Evolutionary conservation across 1,140 invertebrate genomes (phyloP).

Genomic region (Hylaeus volcanicus): DNA sequence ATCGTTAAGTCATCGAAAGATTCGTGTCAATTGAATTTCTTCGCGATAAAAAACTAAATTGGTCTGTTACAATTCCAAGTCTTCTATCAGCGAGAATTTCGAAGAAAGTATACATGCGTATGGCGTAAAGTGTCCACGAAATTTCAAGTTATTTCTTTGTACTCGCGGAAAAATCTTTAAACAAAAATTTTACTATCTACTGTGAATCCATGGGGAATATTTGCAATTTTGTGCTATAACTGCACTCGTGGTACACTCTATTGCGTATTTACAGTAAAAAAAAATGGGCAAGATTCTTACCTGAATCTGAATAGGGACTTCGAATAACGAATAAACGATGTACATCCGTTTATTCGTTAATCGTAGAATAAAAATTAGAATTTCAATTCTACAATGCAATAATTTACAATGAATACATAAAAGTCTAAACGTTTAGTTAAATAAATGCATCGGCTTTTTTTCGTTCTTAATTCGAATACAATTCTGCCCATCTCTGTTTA

Average conservation of each 20-base stretch:
- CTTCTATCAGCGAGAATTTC: not conserved
- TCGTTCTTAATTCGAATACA: too few relatives aligned
- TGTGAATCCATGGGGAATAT: not conserved
- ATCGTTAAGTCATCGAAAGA: not conserved
- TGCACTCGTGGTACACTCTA: not conserved
- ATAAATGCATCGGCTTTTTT: too few relatives aligned
- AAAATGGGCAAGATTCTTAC: too few relatives aligned
- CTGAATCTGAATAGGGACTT: too few relatives aligned
- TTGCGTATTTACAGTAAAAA: not conserved
- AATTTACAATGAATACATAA: too few relatives aligned
- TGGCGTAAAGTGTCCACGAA: not conserved
- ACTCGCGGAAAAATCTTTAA: not conserved
- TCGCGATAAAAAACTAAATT: not conserved
- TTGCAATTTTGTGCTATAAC: not conserved
- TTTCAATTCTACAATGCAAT: too few relatives aligned
- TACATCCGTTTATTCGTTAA: too few relatives aligned
- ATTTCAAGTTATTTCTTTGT: not conserved
- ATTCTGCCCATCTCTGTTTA: too few relatives aligned
- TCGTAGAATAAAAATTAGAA: too few relatives aligned
- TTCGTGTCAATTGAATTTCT: not conserved
- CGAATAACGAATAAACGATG: too few relatives aligned
- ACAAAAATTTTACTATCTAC: too few relatives aligned
- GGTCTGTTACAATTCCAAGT: not conserved
- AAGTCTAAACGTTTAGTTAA: too few relatives aligned
- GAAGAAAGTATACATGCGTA: not conserved